Evolutionary conservation across 2,797 vertebrate genomes (phyloP).

Genomic region (Helarctos malayanus): DNA sequence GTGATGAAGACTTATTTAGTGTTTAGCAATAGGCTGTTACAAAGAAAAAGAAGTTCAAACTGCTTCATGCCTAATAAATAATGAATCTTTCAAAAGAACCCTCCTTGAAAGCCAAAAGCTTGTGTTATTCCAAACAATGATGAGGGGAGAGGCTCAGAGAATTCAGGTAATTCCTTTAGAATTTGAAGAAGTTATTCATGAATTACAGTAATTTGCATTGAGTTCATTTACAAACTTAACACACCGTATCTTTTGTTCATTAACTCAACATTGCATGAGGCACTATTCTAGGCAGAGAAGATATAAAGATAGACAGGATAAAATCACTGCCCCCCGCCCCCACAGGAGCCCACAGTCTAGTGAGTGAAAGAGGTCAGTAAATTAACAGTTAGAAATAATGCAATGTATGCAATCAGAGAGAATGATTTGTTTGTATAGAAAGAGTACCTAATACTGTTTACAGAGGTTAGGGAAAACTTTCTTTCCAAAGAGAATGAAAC

Average conservation of each 20-base stretch:
- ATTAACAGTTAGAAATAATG: neutral
- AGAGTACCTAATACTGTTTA: neutral
- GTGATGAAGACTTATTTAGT: slow-evolving; percentile 46
- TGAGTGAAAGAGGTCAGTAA: slow-evolving; percentile 8
- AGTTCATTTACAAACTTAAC: neutral
- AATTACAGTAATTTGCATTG: neutral
- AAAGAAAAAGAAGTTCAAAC: slow-evolving; percentile 24
- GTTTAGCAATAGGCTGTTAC: neutral
- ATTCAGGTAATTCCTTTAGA: neutral
- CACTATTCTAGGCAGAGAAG: neutral
- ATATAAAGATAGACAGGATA: neutral
- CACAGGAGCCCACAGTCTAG: neutral
- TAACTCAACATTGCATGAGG: neutral
- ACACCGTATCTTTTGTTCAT: neutral
- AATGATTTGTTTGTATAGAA: neutral
- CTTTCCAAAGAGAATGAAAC: neutral
- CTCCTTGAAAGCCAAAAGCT: slow-evolving; percentile 4
- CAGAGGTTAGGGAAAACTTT: neutral
- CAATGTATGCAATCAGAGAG: neutral
- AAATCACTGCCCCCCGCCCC: neutral
- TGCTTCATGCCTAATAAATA: slow-evolving; percentile 23
- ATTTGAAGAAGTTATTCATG: neutral
- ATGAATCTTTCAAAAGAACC: neutral
- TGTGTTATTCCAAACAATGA: neutral
- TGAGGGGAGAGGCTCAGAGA: neutral